Conservation (phyloP, 2,113 vertebrate genomes). For the Oreotrochilus melanogaster region DNA sequence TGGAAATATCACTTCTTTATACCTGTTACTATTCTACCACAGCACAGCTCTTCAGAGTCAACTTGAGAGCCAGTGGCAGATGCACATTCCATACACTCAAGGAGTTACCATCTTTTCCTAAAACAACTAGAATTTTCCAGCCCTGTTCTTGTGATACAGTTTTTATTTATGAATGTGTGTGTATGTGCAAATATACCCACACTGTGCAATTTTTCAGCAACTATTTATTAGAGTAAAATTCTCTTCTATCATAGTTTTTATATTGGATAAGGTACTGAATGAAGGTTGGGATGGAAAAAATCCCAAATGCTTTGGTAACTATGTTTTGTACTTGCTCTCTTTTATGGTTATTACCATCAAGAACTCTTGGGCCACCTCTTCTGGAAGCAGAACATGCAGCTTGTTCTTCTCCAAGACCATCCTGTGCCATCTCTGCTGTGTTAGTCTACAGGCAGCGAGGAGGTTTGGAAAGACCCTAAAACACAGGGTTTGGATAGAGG, state of each 20-base stretch:
- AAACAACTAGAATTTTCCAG: not conserved
- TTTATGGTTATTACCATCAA: not conserved
- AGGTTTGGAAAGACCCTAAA: not conserved
- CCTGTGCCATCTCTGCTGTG: not conserved
- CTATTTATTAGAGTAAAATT: not conserved
- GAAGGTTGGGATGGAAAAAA: not conserved
- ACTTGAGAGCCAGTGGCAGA: not conserved
- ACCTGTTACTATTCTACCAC: not conserved
- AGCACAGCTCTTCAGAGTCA: not conserved
- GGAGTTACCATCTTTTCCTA: not conserved
- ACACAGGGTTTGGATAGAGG: not conserved
- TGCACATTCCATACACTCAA: not conserved
- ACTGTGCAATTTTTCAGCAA: not conserved
- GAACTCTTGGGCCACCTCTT: not conserved
- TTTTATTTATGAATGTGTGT: not conserved
- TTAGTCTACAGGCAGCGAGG: not conserved
- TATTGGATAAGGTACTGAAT: not conserved
- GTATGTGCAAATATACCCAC: not conserved
- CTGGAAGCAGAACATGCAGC: not conserved
- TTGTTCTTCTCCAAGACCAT: not conserved
- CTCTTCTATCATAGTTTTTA: not conserved
- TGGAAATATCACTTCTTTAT: not conserved
- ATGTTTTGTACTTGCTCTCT: not conserved
- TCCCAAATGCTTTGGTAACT: not conserved
- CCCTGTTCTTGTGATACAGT: not conserved